phyloP scores from a whole-genome alignment of 2,888 invertebrate genomes.

The Cynaeus angustus region DNA sequence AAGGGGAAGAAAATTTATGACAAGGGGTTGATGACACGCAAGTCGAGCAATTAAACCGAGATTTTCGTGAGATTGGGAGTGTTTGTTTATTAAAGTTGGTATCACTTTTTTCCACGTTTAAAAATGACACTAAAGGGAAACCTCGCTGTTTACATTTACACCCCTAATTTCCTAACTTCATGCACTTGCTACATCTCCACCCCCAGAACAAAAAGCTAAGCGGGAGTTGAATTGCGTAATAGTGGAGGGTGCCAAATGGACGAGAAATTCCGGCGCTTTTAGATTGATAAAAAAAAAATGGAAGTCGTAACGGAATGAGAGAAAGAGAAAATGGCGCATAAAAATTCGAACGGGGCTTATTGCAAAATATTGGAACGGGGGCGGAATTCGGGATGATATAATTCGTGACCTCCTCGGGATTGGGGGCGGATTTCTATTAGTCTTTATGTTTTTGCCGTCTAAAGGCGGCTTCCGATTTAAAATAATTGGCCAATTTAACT shows the following conservation, averaged over 20 bases:
- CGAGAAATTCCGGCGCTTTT: too few species aligned
- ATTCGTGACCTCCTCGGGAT: background rate
- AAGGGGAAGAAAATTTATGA: background rate
- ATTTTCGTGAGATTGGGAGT: background rate
- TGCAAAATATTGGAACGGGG: background rate
- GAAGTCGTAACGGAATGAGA: background rate
- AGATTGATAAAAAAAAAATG: background rate
- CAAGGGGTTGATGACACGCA: background rate
- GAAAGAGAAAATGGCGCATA: background rate
- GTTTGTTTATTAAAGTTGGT: background rate
- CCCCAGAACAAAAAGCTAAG: background rate
- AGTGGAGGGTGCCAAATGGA: background rate
- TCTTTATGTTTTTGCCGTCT: too few species aligned
- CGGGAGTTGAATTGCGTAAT: background rate
- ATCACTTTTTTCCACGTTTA: background rate
- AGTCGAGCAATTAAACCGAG: background rate
- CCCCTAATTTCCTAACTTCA: too few species aligned
- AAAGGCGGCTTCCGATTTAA: too few species aligned
- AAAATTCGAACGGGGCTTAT: background rate
- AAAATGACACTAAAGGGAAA: too few species aligned
- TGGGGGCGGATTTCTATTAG: background rate
- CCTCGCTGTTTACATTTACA: too few species aligned
- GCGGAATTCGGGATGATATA: background rate
- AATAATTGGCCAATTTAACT: too few species aligned
- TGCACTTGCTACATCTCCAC: background rate